Base-by-base conservation (phyloP, 2,113 vertebrate genomes). In the Sprattus sprattus region DNA sequence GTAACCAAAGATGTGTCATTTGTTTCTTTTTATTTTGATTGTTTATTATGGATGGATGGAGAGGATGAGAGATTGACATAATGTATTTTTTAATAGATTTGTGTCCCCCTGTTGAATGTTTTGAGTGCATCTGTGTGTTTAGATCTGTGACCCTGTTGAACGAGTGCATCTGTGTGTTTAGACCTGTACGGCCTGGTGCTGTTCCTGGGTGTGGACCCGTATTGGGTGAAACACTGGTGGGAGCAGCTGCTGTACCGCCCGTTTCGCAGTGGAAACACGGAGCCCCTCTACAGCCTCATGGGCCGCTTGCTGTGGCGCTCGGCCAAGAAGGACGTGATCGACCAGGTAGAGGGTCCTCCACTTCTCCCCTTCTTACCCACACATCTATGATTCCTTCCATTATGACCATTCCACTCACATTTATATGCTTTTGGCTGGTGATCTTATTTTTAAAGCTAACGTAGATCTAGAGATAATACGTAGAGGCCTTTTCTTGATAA, bases 1-100 rank as follows among this genome's bases (percentile, higher is more conserved):
- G 97, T 98, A 99, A 99, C 98, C 98, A 99, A 99, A 99, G 98
- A 99, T 98, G 97, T 98, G 96, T 98, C 96, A 96, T 95, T 96
- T 94, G 93, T 94, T 60, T 94, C 92, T 88, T 95, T 95, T 95
- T 95, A 13, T 82, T 44, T 95, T n/a, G n/a, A n/a, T 1, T 39
- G 39, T 39, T 39, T 39, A 2, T 39, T 39, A 39, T 39, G 39
- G 39, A 39, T 39, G 39, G 39, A 39, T 39, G 39, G 39, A 39
- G 39, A 39, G 39, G 39, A 39, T 39, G 39, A 39, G 39, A 39
- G 39, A 39, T 39, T 39, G 39, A 2, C 39, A 39, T 1, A 39
- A 39, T 39, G 1, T 39, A 39, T 39, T 39, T 2, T 2, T 39
- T 1, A 39, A 39, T 39, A 39, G 39, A 39, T 39, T n/a, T n/a